These are phyloP conservation scores for Reticulitermes lucifugus DNA, from an alignment of 2,888 invertebrate genomes.

Conservation along the genomic window DNA sequence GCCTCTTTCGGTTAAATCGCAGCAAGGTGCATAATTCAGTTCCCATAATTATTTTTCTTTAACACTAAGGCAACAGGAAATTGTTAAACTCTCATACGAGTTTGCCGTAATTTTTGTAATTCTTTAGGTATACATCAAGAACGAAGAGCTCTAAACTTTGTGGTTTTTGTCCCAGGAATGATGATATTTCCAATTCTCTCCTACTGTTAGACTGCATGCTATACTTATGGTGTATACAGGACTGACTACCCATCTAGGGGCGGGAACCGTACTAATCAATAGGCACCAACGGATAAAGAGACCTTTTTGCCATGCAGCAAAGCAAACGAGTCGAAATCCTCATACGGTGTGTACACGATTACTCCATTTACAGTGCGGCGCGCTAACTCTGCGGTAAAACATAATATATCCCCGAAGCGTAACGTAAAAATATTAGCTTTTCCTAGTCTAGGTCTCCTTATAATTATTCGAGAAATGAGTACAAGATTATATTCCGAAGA, in stretches of 20 bases:
- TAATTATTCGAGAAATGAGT: no score
- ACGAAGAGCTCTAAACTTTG: no score
- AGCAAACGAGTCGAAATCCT: conserved; percentile 44
- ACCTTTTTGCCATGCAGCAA: conserved; percentile 29
- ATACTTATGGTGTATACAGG: neutral
- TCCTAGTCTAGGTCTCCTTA: neutral
- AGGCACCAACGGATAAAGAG: conserved; percentile 38
- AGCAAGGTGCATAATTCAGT: no score
- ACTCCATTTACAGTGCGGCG: conserved; percentile 42
- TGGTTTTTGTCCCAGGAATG: no score
- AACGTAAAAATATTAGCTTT: conserved; percentile 13
- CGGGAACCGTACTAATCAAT: conserved; percentile 39
- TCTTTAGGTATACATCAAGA: no score
- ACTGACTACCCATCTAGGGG: neutral
- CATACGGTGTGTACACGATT: conserved; percentile 45
- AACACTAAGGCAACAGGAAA: no score
- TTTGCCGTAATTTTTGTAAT: no score
- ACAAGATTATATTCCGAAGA: no score
- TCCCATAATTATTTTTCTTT: no score
- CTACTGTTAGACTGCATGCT: neutral
- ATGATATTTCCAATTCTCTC: neutral
- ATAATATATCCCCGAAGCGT: neutral
- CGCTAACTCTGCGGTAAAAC: conserved; percentile 29
- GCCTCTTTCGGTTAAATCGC: no score
- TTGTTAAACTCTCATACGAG: no score